phyloP scores from a whole-genome alignment of 2,888 invertebrate genomes.

The Dolichopus griseipennis region DNA sequence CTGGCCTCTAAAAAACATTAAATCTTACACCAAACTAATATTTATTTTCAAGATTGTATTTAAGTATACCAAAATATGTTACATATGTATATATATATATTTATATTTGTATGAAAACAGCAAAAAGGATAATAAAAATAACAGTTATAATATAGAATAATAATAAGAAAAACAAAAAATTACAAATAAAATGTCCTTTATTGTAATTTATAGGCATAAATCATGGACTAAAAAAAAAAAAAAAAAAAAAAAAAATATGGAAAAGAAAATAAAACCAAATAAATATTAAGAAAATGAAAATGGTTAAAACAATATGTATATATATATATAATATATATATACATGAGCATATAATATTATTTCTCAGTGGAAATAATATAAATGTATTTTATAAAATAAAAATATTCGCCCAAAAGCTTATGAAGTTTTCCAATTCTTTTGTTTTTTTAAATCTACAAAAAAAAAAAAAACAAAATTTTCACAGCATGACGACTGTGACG shows the following conservation, averaged over 20 bases:
- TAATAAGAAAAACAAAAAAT: not conserved
- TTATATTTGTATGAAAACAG: too few species aligned
- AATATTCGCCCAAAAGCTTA: not conserved
- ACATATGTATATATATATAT: too few species aligned
- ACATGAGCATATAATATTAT: not conserved
- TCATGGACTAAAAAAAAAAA: not conserved
- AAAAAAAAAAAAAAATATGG: not conserved
- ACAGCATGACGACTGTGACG: too few species aligned
- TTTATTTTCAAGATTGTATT: too few species aligned
- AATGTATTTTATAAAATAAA: not conserved
- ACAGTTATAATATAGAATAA: not conserved
- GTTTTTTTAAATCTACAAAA: not conserved
- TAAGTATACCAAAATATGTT: too few species aligned
- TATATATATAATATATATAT: slow-evolving; percentile 1
- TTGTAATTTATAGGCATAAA: slow-evolving; percentile 6
- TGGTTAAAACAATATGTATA: not conserved
- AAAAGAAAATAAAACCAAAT: not conserved
- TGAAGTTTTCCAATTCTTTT: too few species aligned
- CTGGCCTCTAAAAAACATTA: too few species aligned
- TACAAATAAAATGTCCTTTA: not conserved
- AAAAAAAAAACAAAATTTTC: not conserved
- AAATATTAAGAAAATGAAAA: not conserved
- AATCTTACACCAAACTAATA: too few species aligned
- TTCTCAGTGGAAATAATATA: not conserved
- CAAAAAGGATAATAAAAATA: not conserved